phyloP scores from a whole-genome alignment of 2,113 vertebrate species.

The Penelope pileata region DNA sequence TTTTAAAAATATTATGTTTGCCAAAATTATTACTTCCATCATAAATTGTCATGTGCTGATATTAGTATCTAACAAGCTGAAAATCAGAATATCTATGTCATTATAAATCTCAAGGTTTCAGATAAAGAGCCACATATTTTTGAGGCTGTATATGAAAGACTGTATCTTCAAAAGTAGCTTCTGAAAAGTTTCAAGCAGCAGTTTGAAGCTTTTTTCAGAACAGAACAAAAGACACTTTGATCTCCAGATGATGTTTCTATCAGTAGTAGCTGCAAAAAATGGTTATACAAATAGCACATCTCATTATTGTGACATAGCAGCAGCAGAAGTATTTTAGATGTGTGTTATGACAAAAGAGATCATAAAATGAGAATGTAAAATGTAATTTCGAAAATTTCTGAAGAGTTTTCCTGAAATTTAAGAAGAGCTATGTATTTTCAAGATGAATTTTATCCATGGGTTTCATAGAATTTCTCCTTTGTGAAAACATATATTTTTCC shows the following conservation, averaged over 20 bases:
- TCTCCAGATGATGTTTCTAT: slow-evolving; percentile 53
- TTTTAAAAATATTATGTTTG: not conserved
- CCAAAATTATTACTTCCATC: not conserved
- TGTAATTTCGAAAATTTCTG: slow-evolving; percentile 24
- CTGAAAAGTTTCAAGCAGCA: slow-evolving; percentile 27
- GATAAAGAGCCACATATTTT: not conserved
- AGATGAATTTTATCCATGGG: not conserved
- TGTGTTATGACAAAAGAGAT: slow-evolving; percentile 23
- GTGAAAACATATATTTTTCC: not conserved
- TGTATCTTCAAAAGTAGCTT: slow-evolving; percentile 28
- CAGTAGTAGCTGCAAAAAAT: slow-evolving; percentile 34
- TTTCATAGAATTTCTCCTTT: not conserved
- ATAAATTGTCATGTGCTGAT: not conserved
- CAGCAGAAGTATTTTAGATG: slow-evolving; percentile 27
- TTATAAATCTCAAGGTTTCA: not conserved
- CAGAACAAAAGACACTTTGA: slow-evolving; percentile 61
- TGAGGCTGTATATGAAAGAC: slow-evolving; percentile 20
- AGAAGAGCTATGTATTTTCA: not conserved
- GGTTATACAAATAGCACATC: slow-evolving; percentile 62
- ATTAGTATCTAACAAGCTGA: not conserved
- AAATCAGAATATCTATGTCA: not conserved
- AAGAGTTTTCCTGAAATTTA: slow-evolving; percentile 12
- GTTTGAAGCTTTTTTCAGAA: slow-evolving; percentile 44
- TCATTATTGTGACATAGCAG: slow-evolving; percentile 34
- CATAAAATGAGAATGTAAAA: slow-evolving; percentile 30